These are phyloP conservation scores for Nemotelus nigrinus DNA, from an alignment of 2,888 invertebrate genomes.

Conservation along the genomic window DNA sequence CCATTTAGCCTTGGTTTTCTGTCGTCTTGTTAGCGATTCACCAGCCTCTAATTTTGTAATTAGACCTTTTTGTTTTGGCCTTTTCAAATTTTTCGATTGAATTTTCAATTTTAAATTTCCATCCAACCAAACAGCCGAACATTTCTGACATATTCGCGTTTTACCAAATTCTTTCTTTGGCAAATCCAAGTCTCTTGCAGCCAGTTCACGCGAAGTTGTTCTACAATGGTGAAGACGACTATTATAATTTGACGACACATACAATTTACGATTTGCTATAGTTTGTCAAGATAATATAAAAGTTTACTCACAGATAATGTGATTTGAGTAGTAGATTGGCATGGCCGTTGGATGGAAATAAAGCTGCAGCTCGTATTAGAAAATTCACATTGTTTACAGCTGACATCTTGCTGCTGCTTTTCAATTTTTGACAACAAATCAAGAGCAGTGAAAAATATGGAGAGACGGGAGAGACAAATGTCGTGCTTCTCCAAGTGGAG, in stretches of 20 bases:
- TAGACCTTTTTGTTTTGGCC: conserved; percentile 23
- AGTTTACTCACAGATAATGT: conserved; percentile 47
- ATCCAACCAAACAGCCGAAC: conserved; percentile 49
- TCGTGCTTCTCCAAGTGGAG: too few relatives aligned
- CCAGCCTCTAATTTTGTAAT: conserved; percentile 26
- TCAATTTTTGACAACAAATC: background rate
- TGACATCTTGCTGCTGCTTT: conserved; percentile 25
- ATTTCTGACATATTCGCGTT: conserved; percentile 49
- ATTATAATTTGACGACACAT: background rate
- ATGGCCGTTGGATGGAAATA: conserved; percentile 36
- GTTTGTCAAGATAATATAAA: background rate
- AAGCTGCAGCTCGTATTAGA: conserved; percentile 47
- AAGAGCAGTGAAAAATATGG: conserved; percentile 6
- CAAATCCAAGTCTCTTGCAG: conserved; percentile 19
- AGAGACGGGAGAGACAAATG: background rate
- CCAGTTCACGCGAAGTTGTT: conserved; percentile 18
- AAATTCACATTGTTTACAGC: conserved; percentile 39
- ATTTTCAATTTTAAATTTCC: conserved; percentile 42
- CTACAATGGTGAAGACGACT: background rate
- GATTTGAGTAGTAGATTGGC: conserved; percentile 46
- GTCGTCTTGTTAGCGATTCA: conserved; percentile 30
- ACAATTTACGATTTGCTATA: too few relatives aligned
- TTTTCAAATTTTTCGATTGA: conserved; percentile 26
- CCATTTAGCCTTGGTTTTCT: conserved; percentile 46
- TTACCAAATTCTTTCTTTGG: conserved; percentile 40